A percentile compares a stretch with the other conserved stretches of the same genome.
Conservation (phyloP, 2,113 vertebrate species). For the Brachionichthys hirsutus region DNA sequence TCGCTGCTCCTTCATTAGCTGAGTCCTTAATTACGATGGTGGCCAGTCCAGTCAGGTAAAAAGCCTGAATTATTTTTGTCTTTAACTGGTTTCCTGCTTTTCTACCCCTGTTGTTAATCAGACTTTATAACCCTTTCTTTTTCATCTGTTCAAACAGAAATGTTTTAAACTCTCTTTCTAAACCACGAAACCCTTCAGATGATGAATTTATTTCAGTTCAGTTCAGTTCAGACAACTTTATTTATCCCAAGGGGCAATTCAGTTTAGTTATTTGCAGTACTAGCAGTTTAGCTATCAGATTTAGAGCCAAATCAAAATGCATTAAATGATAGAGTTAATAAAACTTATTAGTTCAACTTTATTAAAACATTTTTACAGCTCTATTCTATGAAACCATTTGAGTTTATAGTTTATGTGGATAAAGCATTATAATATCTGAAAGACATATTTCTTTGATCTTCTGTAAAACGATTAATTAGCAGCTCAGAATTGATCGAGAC, state of each 20-base stretch:
- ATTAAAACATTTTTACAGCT: too few species aligned
- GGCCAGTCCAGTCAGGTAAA: neutral
- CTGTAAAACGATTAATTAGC: too few species aligned
- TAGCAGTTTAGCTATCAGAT: constrained; percentile 2
- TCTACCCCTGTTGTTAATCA: neutral
- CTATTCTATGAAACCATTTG: too few species aligned
- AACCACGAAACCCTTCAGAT: neutral
- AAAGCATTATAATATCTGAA: too few species aligned
- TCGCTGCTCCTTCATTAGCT: constrained; percentile 33
- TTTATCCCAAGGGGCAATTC: too few species aligned
- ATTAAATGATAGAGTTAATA: neutral
- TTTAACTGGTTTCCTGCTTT: constrained; percentile 8
- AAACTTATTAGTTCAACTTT: neutral
- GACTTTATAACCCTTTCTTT: neutral
- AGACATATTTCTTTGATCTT: too few species aligned
- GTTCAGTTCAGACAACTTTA: too few species aligned
- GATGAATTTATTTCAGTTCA: neutral
- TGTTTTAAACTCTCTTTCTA: neutral
- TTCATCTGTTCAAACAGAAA: neutral
- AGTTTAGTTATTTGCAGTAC: neutral
- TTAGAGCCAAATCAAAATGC: neutral
- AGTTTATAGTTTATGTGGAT: too few species aligned
- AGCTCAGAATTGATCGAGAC: too few species aligned
- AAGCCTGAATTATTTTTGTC: neutral
- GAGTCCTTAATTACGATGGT: constrained; percentile 29